A percentile compares a stretch with the other conserved stretches of the same genome.
Conservation (phyloP, 2,113 vertebrate genomes). For the Tinamus guttatus region DNA sequence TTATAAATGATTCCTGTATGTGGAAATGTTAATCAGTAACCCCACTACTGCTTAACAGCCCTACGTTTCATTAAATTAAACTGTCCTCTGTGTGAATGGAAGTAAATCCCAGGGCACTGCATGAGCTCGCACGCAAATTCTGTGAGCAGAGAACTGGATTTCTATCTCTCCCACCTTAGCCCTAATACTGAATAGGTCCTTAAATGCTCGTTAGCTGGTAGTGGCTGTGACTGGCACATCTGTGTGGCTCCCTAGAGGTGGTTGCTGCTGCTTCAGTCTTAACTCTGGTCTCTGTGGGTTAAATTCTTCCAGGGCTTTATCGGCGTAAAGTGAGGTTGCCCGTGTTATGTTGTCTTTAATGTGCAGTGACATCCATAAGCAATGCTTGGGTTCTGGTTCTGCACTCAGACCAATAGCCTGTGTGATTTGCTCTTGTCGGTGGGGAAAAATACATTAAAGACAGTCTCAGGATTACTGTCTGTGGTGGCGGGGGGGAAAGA, state of each 20-base stretch:
- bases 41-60: not conserved
- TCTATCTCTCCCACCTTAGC: not conserved
- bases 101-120: not conserved
- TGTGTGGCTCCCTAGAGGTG: not conserved
- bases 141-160: not conserved
- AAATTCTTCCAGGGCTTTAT: not conserved
- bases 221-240: fast-evolving
- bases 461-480: not conserved
- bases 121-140: not conserved
- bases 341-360: not conserved
- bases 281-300: not conserved
- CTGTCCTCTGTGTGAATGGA: not conserved
- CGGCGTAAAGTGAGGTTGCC: not conserved
- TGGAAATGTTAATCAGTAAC: not conserved
- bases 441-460: not conserved
- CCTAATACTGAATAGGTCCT: not conserved
- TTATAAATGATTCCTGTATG: not conserved
- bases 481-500: not conserved
- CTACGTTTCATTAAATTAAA: not conserved
- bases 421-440: not conserved
- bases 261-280: not conserved
- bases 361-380: fast-evolving
- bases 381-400: not conserved
- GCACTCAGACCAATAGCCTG: not conserved
- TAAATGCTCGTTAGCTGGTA: not conserved